Base-by-base conservation (phyloP, 23 tunicate genomes). In the Clavelina lepadiformis region DNA sequence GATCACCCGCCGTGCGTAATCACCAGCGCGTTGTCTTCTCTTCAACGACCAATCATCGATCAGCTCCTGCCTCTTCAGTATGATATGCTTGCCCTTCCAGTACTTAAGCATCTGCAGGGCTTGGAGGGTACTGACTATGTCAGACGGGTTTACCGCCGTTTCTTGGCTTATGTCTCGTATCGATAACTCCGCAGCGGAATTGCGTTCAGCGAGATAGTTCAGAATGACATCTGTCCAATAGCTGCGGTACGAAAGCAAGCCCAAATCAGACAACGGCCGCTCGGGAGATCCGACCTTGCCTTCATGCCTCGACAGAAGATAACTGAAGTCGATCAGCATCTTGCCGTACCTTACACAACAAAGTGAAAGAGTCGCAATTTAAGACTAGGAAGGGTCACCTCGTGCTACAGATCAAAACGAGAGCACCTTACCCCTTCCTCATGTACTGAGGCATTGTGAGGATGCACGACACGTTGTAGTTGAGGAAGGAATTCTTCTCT, bases 41-140 rank as follows among this genome's bases (percentile, higher is more conserved):
- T 86, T 86, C 51, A 28, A 28, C 28, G 72, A 71, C 95, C 95
- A 86, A 1, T 51, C 58, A 32, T 78, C 85, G 28, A 86, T 65
- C 55, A 86, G 35, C 13, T 86, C 95, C 37, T 86, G 85, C 52
- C 67, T 72, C 64, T 86, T 86, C 64, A 86, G 29, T 19, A 91
- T 91, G 26, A 91, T 91, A 65, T 91, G 98, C 70, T 91, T 91
- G 8, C 98, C 98, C 61, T 82, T 81, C 98, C 98, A 91, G 64
- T 91, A 91, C 58, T 91, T 91, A 18, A 91, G 71, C 88, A 80
- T 91, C 63, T 91, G 83, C 69, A 86, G 56, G 0, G 95, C 95
- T 57, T 91, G 98, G 34, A 91, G 66, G 3, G 98, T 91, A 46
- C 88, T 80, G 28, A 91, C 98, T 28, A 91, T 76, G 36, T 91